These are phyloP conservation scores for Montipora sp. DNA, from an alignment of 64 coral and sea anemone species.

Conservation along the genomic window DNA sequence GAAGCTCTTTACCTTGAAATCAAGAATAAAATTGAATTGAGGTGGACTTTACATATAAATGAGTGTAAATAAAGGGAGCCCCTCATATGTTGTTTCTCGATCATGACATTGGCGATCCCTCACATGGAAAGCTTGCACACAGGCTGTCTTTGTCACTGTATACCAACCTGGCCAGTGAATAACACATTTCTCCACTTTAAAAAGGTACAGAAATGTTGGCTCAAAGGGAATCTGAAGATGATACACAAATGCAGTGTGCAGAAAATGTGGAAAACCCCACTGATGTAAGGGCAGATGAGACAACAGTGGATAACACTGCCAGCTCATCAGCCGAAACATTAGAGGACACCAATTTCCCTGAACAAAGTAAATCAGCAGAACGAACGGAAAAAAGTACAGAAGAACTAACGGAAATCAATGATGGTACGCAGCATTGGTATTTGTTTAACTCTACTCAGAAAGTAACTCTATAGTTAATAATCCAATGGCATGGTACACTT, in stretches of 20 bases:
- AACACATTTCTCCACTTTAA: background rate
- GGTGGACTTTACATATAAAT: no score
- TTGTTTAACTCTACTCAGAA: background rate
- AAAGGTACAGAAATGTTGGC: background rate
- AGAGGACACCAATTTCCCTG: background rate
- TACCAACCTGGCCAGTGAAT: no score
- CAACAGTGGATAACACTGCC: background rate
- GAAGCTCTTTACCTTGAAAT: no score
- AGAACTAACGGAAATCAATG: background rate
- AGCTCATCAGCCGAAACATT: no score
- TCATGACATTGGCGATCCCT: no score
- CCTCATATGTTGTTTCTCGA: no score
- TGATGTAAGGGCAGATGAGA: background rate
- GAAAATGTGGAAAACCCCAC: background rate
- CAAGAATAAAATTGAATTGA: no score
- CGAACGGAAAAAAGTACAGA: background rate
- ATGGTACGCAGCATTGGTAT: background rate
- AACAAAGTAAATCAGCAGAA: background rate
- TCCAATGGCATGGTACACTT: no score
- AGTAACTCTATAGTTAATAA: no score
- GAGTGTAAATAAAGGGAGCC: no score
- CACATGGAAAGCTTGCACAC: no score
- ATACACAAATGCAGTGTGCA: background rate
- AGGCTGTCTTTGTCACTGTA: no score
- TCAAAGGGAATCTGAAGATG: slow-evolving; percentile 2